Base-by-base conservation (phyloP, 2,888 invertebrate genomes). In the Melikaiella ostensackeni region DNA sequence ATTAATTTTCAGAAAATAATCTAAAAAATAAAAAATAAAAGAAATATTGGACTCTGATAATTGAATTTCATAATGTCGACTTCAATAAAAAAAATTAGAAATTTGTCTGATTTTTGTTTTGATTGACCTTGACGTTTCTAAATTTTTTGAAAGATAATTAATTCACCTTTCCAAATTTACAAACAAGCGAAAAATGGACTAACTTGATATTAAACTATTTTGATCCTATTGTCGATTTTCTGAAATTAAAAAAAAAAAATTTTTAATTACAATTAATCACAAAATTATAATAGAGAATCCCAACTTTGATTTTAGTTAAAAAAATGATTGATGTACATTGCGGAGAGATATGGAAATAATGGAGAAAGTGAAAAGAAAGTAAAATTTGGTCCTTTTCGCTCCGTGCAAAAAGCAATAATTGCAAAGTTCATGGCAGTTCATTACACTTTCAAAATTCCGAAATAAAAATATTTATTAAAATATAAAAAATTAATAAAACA, bases 341-440 rank as follows among this genome's bases (percentile, higher is more conserved):
- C 9, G 11, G 50, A 50, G 30, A 33, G 50, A 30, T 50, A 11
- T 19, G n/a, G 16, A 24, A 50, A 70, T 70, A 70, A 70, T 70
- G 50, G 46, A 70, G 70, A 70, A 70, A 70, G 70, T 70, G 50
- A 70, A 50, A 70, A 50, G 70, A 50, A 66, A 63, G 63, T 66
- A 70, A 70, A 70, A 50, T 70, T 70, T 70, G 70, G 50, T 70
- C 50, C 50, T 70, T 50, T 70, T 27, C 50, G 21, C n/a, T 50
- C 1, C 13, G 5, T 38, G 46, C 19, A 21, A 46, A 42, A 42
- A n/a, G 30, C 8, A 11, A 50, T 30, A n/a, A 50, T 24, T 46
- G 27, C 27, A 50, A 50, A 21, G n/a, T 33, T 50, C 13, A 70
- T 30, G 30, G 50, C 70, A 70, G 70, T 50, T 70, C 50, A 30